Evolutionary conservation across 2,888 invertebrate species (phyloP).

Genomic region (Catocala nupta): DNA sequence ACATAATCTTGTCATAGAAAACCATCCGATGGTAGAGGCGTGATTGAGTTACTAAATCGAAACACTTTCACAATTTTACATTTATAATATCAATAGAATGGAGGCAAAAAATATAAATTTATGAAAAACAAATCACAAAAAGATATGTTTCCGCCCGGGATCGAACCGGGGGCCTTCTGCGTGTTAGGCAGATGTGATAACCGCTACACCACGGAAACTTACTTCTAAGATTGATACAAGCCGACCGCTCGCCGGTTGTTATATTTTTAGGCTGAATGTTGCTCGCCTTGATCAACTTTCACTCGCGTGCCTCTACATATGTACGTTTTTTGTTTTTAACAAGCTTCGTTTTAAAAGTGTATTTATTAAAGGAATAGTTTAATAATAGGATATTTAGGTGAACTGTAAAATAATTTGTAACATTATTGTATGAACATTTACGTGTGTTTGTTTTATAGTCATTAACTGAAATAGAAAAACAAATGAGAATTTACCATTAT

Average conservation of each 20-base stretch:
- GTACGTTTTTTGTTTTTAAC: neutral
- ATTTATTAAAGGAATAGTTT: too few relatives aligned
- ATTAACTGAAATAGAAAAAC: too few relatives aligned
- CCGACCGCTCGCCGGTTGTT: accelerated
- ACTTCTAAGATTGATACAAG: accelerated
- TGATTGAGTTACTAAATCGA: too few relatives aligned
- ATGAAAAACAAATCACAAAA: slow-evolving; percentile 47
- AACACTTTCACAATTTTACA: too few relatives aligned
- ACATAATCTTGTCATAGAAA: too few relatives aligned
- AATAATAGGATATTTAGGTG: too few relatives aligned
- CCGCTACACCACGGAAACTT: slow-evolving; percentile 92
- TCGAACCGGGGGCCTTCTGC: slow-evolving; percentile 97
- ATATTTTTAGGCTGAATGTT: slow-evolving; percentile 15
- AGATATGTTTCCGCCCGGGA: slow-evolving; percentile 93
- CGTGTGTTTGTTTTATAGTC: too few relatives aligned
- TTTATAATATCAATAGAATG: neutral
- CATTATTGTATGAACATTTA: too few relatives aligned
- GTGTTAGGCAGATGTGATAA: slow-evolving; percentile 97
- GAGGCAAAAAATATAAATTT: neutral
- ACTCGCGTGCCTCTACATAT: slow-evolving; percentile 12
- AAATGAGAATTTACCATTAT: too few relatives aligned
- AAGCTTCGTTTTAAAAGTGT: neutral
- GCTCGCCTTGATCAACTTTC: slow-evolving; percentile 26
- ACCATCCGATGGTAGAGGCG: too few relatives aligned
- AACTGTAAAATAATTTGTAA: too few relatives aligned